phyloP scores from a whole-genome alignment of 2,888 invertebrate species.

The Plutella xylostella region DNA sequence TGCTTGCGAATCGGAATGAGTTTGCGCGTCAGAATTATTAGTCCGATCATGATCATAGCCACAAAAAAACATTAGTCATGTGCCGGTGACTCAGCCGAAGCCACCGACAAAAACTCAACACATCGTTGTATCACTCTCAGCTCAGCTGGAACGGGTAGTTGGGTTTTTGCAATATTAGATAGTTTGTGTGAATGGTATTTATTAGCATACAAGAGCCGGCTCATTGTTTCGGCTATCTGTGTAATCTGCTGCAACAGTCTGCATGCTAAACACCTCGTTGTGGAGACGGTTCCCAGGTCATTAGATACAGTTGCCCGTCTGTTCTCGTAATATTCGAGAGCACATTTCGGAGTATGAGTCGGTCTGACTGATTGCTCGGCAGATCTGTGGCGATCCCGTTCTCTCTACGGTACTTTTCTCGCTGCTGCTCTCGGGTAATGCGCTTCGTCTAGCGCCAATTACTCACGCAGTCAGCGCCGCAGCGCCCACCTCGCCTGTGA shows the following conservation, averaged over 20 bases:
- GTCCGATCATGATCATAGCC: conserved; percentile 23
- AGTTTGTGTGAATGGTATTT: conserved; percentile 22
- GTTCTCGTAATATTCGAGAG: conserved; percentile 52
- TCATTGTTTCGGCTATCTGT: conserved; percentile 59
- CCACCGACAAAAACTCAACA: conserved; percentile 38
- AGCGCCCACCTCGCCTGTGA: no score
- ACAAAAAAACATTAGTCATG: conserved; percentile 51
- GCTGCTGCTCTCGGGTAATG: conserved; percentile 52
- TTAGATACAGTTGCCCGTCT: conserved; percentile 60
- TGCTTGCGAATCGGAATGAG: no score
- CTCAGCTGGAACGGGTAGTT: not conserved
- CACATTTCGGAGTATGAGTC: conserved; percentile 42
- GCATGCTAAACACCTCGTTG: conserved; percentile 44
- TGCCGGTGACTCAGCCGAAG: conserved; percentile 44
- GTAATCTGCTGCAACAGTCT: conserved; percentile 41
- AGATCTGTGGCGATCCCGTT: conserved; percentile 59
- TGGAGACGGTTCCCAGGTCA: conserved; percentile 55
- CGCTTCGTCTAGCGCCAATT: conserved; percentile 56
- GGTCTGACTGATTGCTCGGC: conserved; percentile 32
- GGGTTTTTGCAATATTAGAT: conserved; percentile 35
- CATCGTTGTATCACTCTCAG: conserved; percentile 26
- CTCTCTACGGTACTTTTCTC: conserved; percentile 61
- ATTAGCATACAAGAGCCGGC: conserved; percentile 48
- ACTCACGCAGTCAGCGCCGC: conserved; percentile 36
- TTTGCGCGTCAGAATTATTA: no score